Base-by-base conservation (phyloP, 2,797 vertebrate species). In the Ambastaia sidthimunki region DNA sequence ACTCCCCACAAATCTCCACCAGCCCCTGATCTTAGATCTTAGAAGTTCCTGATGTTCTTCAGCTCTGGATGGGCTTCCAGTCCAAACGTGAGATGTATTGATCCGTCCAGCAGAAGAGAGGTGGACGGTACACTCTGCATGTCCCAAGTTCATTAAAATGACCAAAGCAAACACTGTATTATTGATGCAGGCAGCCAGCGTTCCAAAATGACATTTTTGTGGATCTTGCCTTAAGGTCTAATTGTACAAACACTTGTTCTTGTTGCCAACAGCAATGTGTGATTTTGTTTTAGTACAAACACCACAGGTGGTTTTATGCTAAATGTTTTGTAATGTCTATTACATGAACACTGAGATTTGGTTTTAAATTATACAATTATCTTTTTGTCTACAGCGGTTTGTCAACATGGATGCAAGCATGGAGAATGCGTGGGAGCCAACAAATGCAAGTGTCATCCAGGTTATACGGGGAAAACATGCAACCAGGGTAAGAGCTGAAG, bases 381-480 rank as follows among this genome's bases (percentile, higher is more conserved):
- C 15, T 60, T 60, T 52, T 73, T 25, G 37, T 66, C 87, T 83
- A 76, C 94, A 99, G 97, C 98, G 81, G 84, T 98, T 72, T 99
- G 98, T 86, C 97, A 98, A 75, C 95, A 96, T 13, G 95, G 93
- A 82, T 99, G 98, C 82, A 99, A 99, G 84, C 95, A 99, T 0
- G 98, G 98, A 5, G 96, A 99, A 84, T 99, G 98, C 16, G 68
- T 98, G 60, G 98, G 97, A 86, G 96, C 97, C 41, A 96, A 97
- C 90, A 98, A 97, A 89, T 99, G 98, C 94, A 99, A 96, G 90
- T 99, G 98, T 84, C 93, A 96, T 55, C 92, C 95, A 0, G 98
- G 98, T 81, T 99, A 95, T 89, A 94, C 95, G 0, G 98, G 98
- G 80, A 99, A 99, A 92, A 98, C 96, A 85, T 99, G 98, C 93